phyloP scores from a whole-genome alignment of 2,113 vertebrate genomes.

The Pygoscelis antarcticus region DNA sequence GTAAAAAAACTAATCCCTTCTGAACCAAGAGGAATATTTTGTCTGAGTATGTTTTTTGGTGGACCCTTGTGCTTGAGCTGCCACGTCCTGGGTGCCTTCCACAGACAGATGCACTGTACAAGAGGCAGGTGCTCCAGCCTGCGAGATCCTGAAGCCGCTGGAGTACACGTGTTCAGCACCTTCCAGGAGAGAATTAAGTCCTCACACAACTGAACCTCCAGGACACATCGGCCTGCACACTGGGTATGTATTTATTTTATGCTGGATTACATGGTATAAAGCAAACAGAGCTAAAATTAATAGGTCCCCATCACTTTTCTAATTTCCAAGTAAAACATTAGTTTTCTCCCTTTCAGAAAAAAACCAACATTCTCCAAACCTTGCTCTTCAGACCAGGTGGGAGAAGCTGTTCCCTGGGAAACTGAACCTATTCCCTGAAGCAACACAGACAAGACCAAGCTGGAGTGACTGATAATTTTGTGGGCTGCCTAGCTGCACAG shows the following conservation, averaged over 20 bases:
- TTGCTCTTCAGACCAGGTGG: not conserved
- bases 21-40: not conserved
- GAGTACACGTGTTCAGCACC: not conserved
- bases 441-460: not conserved
- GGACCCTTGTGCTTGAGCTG: not conserved
- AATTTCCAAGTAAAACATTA: not conserved
- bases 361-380: not conserved
- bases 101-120: not conserved
- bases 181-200: not conserved
- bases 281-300: not conserved
- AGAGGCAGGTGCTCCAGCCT: not conserved
- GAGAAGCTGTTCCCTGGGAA: not conserved
- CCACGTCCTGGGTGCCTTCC: not conserved
- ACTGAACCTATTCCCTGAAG: not conserved
- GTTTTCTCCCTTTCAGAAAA: not conserved
- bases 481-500: not conserved
- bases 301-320: not conserved
- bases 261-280: not conserved
- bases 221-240: not conserved
- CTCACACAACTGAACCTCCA: not conserved
- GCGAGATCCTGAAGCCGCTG: not conserved
- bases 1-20: not conserved
- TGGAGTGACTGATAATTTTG: not conserved
- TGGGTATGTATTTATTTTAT: not conserved
- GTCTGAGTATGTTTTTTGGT: not conserved